Base-by-base conservation (phyloP, 2,113 vertebrate genomes). In the Tinamus guttatus region DNA sequence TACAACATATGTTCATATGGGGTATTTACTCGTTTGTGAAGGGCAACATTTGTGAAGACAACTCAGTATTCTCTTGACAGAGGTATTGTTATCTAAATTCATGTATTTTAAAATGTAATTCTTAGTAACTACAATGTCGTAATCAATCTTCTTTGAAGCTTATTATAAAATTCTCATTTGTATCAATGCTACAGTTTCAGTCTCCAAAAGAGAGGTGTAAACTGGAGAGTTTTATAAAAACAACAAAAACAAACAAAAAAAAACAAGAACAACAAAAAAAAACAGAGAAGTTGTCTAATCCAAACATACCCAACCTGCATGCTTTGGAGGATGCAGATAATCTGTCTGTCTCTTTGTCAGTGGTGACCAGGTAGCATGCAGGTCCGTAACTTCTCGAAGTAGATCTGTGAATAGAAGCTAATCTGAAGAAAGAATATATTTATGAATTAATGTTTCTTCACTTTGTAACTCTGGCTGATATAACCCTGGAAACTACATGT, bases 1-100 rank as follows among this genome's bases (percentile, higher is more conserved):
- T 56, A 13, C 34, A 70, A 36, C 2, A 0, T 0, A 1, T 32
- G 41, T 80, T 76, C 60, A 54, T 63, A 60, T 71, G 0, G 1
- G 7, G 4, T 38, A 20, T 74, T 87, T 65, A 18, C 40, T 69
- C 20, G 54, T 89, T 89, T 81, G 22, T 67, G 73, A 86, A 62
- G n/a, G 13, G 40, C n/a, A n/a, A n/a, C n/a, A n/a, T n/a, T n/a
- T n/a, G n/a, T n/a, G n/a, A n/a, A n/a, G 40, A 20, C 22, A 47
- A 17, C 3, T 22, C 1, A 0, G 8, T 60, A 56, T 76, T 80
- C 6, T 32, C 49, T 56, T 71, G 34, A 25, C 28, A 45, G 25
- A 52, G 10, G 3, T 82, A 34, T 22, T 82, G 79, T 64, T 81
- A 52, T 60, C 5, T 83, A 34, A 13, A 7, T 41, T 9, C 52